Evolutionary conservation across 1,140 invertebrate genomes (phyloP), one percentile per base, ranked within the genome.

Genomic region (Dendrolimus punctatus): DNA sequence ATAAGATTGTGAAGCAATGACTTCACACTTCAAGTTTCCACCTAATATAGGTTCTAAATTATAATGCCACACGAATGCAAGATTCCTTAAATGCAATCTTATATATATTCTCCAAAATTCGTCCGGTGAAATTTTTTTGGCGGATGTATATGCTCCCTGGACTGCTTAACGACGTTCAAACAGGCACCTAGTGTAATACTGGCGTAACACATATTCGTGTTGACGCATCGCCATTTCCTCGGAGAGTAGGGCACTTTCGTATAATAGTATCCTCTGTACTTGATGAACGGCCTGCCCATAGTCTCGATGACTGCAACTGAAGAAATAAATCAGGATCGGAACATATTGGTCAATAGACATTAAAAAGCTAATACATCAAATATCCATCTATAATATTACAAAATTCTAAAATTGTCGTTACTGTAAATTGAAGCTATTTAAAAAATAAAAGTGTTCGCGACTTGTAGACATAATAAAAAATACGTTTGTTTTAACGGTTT

Each of bases 231-330:
- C 51, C 51, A 53, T 8, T 37, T 49, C 5, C 8, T 9, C 6
- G 38, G 38, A n/a, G 5, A 8, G 5, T 53, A 40, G 6, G 39
- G 39, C 4, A n/a, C 8, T 40, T 10, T 53, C 5, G 46, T 6
- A n/a, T 53, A 53, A 8, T 39, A 47, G 36, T 53, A 46, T 39
- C 46, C 40, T 41, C 48, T 53, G 8, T 53, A 47, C 43, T 8
- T 43, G 10, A 51, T 42, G 5, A 51, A 10, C 9, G 8, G 36
- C 43, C 38, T 51, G 36, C 40, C 10, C 23, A 23, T 23, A 23
- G 23, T 23, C 23, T 23, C 23, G 23, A 23, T 23, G 23, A 23
- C 23, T 23, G 23, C 23, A 23, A 23, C 23, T 2, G 23, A 23
- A 23, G 23, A 23, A 23, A 23, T 23, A 23, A 23, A 23, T 23